A percentile compares a stretch with the other conserved stretches of the same genome.
phyloP scores from a whole-genome alignment of 2,113 vertebrate species.

The Poicephalus meyeri region DNA sequence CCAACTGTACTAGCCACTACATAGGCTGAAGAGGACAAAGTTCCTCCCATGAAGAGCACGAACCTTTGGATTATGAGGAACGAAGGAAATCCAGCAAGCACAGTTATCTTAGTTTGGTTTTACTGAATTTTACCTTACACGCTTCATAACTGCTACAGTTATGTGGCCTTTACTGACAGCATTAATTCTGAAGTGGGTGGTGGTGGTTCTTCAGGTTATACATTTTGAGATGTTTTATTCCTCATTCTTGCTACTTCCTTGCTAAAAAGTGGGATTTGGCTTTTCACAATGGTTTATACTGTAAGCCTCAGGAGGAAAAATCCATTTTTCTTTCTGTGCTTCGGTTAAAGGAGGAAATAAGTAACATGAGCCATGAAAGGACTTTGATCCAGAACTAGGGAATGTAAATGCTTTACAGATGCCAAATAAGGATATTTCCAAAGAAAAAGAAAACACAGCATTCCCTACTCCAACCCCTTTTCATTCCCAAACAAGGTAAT shows the following conservation, averaged over 20 bases:
- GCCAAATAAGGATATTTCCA: slow-evolving; percentile 66
- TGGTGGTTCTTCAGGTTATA: not conserved
- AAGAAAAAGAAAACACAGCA: slow-evolving; percentile 54
- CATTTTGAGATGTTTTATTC: not conserved
- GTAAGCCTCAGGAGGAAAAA: slow-evolving; percentile 21
- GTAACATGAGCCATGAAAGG: slow-evolving; percentile 63
- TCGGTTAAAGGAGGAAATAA: slow-evolving; percentile 62
- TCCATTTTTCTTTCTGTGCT: slow-evolving; percentile 25
- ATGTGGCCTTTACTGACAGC: not conserved
- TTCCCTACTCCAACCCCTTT: slow-evolving; percentile 3
- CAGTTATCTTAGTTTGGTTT: not conserved
- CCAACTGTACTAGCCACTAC: not conserved
- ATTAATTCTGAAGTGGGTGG: not conserved
- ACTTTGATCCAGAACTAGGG: slow-evolving; percentile 66
- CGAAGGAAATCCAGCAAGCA: not conserved
- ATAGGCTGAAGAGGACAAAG: not conserved
- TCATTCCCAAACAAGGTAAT: slow-evolving; percentile 52
- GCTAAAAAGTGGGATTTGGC: not conserved
- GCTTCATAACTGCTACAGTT: not conserved
- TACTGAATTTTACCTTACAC: not conserved
- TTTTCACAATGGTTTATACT: not conserved
- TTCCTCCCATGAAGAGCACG: not conserved
- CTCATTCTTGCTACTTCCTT: not conserved
- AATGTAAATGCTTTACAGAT: slow-evolving; percentile 73
- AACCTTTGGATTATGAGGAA: not conserved